Evolutionary conservation across 1,140 invertebrate genomes (phyloP).

Genomic region (Drosophila chauvacae): DNA sequence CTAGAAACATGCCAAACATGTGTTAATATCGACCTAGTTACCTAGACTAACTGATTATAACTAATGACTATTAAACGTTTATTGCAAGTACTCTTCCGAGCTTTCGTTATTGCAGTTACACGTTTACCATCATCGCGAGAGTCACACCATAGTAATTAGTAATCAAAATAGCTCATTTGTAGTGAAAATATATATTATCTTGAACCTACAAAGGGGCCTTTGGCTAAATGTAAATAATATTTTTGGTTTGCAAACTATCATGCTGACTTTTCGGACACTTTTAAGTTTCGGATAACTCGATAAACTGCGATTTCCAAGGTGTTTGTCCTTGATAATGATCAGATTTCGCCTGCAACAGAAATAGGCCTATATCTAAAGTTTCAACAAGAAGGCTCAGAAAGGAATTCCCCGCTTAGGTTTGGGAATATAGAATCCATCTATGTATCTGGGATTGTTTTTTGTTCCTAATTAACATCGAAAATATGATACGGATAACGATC

Average conservation of each 20-base stretch:
- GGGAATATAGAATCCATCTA: background rate
- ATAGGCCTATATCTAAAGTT: background rate
- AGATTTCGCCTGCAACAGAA: constrained; percentile 10
- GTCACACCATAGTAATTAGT: constrained; percentile 20
- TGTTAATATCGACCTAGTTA: constrained; percentile 17
- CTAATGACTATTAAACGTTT: constrained; percentile 12
- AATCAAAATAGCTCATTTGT: constrained; percentile 16
- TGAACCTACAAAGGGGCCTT: background rate
- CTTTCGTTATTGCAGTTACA: constrained; percentile 18
- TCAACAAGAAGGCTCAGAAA: background rate
- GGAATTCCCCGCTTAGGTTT: background rate
- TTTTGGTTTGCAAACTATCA: constrained; percentile 11
- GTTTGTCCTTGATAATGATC: background rate
- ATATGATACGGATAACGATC: background rate
- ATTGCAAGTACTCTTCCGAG: constrained; percentile 15
- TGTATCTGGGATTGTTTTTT: background rate
- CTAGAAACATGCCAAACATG: constrained; percentile 19
- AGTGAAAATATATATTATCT: constrained; percentile 14
- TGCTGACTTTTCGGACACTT: background rate
- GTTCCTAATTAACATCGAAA: background rate
- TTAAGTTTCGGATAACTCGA: constrained; percentile 3
- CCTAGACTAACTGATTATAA: constrained; percentile 17
- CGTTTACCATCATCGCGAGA: constrained; percentile 14
- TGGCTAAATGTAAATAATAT: constrained; percentile 11
- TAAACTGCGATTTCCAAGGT: constrained; percentile 3